Conservation (phyloP, 2,888 invertebrate species). For the Heteromurus nitidus region DNA sequence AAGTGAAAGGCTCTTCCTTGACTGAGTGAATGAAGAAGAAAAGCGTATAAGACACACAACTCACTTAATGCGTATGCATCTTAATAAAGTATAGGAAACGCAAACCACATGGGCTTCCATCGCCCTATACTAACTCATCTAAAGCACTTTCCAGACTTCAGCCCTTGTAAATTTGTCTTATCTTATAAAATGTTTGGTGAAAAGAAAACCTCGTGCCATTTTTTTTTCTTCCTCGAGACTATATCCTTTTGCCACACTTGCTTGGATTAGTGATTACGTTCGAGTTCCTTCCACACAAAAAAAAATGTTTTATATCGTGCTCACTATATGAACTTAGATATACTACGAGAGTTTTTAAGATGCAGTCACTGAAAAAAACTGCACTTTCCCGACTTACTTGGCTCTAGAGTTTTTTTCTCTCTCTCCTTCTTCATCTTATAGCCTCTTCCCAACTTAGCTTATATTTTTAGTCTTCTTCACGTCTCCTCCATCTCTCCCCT, state of each 20-base stretch:
- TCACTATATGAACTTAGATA: no score
- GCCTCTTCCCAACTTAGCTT: conserved; percentile 4
- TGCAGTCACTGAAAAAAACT: conserved; percentile 11
- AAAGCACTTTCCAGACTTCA: no score
- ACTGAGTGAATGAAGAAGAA: no score
- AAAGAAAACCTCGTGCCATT: conserved; percentile 10
- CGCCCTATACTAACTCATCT: no score
- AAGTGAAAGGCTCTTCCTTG: no score
- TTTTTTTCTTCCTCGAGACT: background rate
- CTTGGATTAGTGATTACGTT: conserved; percentile 26
- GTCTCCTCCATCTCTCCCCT: background rate
- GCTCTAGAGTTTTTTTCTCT: background rate
- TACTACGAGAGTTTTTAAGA: background rate
- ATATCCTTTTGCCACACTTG: background rate
- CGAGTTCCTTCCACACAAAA: no score
- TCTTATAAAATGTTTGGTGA: conserved; percentile 13
- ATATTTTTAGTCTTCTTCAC: background rate
- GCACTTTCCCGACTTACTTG: conserved; percentile 15
- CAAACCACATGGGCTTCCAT: no score
- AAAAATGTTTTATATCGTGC: no score
- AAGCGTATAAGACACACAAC: no score
- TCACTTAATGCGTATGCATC: no score
- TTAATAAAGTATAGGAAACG: no score
- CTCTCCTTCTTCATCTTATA: background rate
- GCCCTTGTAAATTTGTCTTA: no score